Evolutionary conservation across 2,888 invertebrate genomes (phyloP).

Genomic region (Baronia brevicornis): DNA sequence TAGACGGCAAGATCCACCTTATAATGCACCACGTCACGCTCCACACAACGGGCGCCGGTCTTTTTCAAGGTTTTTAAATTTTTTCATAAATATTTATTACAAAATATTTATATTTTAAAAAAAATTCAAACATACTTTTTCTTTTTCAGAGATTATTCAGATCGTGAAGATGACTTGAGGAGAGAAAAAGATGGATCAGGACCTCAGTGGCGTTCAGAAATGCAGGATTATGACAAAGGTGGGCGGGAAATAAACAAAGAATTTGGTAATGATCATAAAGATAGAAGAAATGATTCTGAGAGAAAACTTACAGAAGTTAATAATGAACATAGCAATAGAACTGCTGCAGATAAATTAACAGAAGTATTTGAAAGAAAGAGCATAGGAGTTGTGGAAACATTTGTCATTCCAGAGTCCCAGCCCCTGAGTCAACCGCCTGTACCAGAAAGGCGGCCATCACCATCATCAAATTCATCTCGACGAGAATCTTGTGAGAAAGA

Average conservation of each 20-base stretch:
- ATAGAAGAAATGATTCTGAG: conserved; percentile 65
- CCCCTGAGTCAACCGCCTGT: conserved; percentile 50
- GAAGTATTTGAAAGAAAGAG: conserved; percentile 71
- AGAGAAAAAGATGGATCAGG: conserved; percentile 62
- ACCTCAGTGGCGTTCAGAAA: conserved; percentile 67
- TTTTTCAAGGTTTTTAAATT: conserved; percentile 49
- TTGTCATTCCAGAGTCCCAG: conserved; percentile 46
- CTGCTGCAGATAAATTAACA: conserved; percentile 64
- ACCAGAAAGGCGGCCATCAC: conserved; percentile 68
- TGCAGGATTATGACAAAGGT: conserved; percentile 66
- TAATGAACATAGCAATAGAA: conserved; percentile 53
- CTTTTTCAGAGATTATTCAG: conserved; percentile 61
- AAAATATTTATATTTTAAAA: background rate
- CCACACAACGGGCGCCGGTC: conserved; percentile 61
- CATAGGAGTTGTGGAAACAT: conserved; percentile 52
- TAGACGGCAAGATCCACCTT: conserved; percentile 54
- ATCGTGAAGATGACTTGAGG: conserved; percentile 65
- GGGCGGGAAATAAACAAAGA: conserved; percentile 67
- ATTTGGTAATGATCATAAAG: conserved; percentile 56
- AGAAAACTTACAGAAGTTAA: conserved; percentile 51
- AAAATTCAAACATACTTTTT: conserved; percentile 7
- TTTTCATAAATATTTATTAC: conserved; percentile 1
- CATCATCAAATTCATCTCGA: conserved; percentile 48
- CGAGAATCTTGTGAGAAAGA: conserved; percentile 68
- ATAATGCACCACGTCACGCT: conserved; percentile 56